phyloP scores from a whole-genome alignment of 2,797 vertebrate genomes.

The Balearica regulorum region DNA sequence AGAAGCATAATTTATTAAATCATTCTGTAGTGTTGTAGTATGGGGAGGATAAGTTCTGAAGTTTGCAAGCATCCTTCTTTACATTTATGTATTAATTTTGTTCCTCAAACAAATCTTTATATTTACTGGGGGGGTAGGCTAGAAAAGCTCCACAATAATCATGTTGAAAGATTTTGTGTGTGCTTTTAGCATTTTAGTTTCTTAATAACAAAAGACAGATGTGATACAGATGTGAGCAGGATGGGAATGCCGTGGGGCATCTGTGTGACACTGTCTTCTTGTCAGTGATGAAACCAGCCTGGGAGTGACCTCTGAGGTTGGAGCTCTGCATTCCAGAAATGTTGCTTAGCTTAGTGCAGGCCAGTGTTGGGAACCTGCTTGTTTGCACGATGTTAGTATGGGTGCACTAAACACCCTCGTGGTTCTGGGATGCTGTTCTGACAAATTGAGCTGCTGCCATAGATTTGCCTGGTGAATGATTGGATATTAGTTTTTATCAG shows the following conservation, averaged over 20 bases:
- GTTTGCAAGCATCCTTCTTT: background rate
- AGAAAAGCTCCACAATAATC: background rate
- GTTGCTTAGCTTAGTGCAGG: background rate
- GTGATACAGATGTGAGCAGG: background rate
- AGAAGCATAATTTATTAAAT: background rate
- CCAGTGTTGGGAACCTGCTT: background rate
- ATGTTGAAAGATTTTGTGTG: background rate
- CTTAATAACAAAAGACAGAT: background rate
- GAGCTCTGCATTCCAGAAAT: background rate
- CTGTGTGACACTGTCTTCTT: background rate
- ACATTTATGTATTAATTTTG: background rate
- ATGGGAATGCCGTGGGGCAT: accelerated
- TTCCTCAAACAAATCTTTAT: background rate
- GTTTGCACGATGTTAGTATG: background rate
- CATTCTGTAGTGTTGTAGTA: background rate
- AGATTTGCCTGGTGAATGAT: background rate
- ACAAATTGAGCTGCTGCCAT: background rate
- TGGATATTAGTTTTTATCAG: background rate
- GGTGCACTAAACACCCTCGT: accelerated
- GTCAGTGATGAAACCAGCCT: background rate
- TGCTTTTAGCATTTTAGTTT: background rate
- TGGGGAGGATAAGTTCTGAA: background rate
- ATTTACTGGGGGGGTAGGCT: background rate
- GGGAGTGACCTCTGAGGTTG: background rate
- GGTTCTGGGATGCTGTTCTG: background rate